These are phyloP conservation scores for Coendou prehensilis DNA, from an alignment of 2,797 vertebrate species.

Conservation along the genomic window DNA sequence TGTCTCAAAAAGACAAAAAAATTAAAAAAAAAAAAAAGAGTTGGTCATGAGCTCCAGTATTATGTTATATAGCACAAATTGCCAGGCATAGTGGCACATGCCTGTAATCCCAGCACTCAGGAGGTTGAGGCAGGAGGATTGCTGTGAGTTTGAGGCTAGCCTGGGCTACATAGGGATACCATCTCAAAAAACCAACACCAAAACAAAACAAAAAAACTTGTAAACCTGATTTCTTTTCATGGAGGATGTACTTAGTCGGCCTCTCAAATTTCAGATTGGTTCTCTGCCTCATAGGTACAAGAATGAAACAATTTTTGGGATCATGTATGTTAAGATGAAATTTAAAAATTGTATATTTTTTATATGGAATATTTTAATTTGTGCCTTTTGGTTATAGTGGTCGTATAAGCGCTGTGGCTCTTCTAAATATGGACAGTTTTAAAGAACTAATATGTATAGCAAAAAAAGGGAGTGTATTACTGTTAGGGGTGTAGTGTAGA, in stretches of 20 bases:
- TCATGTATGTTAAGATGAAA: not conserved
- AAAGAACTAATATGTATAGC: not conserved
- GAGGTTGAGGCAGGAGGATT: not conserved
- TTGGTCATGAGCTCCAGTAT: not conserved
- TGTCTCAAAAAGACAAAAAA: not conserved
- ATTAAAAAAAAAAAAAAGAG: no score
- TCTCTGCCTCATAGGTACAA: not conserved
- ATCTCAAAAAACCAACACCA: not conserved
- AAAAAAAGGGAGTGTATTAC: not conserved
- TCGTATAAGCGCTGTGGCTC: not conserved
- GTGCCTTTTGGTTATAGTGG: not conserved
- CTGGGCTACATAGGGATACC: not conserved
- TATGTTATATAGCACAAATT: not conserved
- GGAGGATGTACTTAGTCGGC: not conserved
- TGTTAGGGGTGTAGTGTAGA: not conserved
- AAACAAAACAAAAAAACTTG: not conserved
- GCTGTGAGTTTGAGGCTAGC: not conserved
- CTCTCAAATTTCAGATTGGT: slow-evolving; percentile 40
- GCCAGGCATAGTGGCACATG: not conserved
- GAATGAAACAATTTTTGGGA: not conserved
- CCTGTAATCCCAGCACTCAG: not conserved
- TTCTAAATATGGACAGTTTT: not conserved
- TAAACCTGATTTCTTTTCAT: slow-evolving; percentile 11
- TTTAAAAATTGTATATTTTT: not conserved
- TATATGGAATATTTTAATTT: not conserved